Evolutionary conservation across 2,113 vertebrate species (phyloP).

Genomic region (Chiloscyllium plagiosum): DNA sequence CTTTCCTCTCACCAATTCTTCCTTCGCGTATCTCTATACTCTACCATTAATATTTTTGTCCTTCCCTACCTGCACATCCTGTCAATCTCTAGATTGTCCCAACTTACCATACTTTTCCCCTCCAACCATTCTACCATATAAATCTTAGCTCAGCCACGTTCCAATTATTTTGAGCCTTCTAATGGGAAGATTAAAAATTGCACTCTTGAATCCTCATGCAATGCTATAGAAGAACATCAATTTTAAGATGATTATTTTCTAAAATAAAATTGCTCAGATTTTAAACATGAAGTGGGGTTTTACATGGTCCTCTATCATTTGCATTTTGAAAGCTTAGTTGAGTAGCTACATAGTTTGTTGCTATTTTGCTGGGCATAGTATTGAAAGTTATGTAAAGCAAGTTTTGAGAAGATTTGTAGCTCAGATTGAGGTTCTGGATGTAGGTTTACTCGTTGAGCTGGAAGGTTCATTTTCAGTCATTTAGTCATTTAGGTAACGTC

Average conservation of each 20-base stretch:
- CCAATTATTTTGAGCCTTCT: not conserved
- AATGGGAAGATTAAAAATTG: not conserved
- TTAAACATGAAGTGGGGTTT: not conserved
- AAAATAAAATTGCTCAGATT: constrained; percentile 6
- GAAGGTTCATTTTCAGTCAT: too few species aligned
- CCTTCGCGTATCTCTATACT: not conserved
- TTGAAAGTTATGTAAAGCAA: not conserved
- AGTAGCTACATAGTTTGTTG: not conserved
- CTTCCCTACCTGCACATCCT: not conserved
- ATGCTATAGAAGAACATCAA: not conserved
- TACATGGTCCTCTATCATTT: not conserved
- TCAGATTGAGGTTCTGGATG: too few species aligned
- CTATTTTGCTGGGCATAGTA: not conserved
- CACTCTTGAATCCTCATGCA: not conserved
- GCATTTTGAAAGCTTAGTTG: not conserved
- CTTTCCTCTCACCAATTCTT: not conserved
- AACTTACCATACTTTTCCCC: not conserved
- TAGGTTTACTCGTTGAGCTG: too few species aligned
- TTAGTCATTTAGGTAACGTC: too few species aligned
- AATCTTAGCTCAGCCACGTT: not conserved
- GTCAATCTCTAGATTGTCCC: not conserved
- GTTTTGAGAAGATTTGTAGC: too few species aligned
- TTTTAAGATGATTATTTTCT: not conserved
- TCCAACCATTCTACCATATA: not conserved
- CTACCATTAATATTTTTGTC: not conserved